Base-by-base conservation (phyloP, 1,140 invertebrate species). In the Drosophila trapezifrons region DNA sequence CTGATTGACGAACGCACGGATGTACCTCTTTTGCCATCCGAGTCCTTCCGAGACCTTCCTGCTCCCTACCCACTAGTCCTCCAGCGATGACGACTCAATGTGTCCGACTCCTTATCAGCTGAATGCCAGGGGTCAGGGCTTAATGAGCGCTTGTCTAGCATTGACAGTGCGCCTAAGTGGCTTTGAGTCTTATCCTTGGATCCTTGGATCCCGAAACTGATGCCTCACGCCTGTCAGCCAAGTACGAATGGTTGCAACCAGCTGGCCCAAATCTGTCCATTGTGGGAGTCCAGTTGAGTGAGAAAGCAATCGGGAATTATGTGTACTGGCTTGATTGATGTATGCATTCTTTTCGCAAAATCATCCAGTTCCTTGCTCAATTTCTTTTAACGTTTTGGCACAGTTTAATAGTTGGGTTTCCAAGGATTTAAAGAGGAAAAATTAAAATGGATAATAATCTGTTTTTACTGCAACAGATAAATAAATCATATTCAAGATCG, bases 101-200 rank as follows among this genome's bases (percentile, higher is more conserved):
- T 67, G 65, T 69, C 49, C 15, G 49, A 66, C 54, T 80, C 73
- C 69, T 78, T 84, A 80, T 85, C 81, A 81, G 57, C 66, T 58
- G 63, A 46, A 42, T 82, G 79, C 76, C 67, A 80, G 58, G 76
- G 84, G 69, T 87, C 84, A 83, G 63, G 72, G 80, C 83, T 84
- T 84, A 89, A 87, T 87, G 84, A 89, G 83, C 69, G 76, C 64
- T 74, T 87, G 83, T 89, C 84, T 77, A 76, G 46, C 72, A 89
- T 87, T 89, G 83, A 89, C 83, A 89, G 76, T 59, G 49, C 27
- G 69, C 80, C 69, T 72, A 84, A 87, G 80, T 87, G 80, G 58
- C 80, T 89, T 79, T 83, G 59, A 52, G 69, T 27, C 66, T 71
- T 49, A 58, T 70, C 60, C 57, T 60, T 62, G 76, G 47, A 58